Conservation (phyloP, 2,797 vertebrate genomes). For the Cyclura pinguis region DNA sequence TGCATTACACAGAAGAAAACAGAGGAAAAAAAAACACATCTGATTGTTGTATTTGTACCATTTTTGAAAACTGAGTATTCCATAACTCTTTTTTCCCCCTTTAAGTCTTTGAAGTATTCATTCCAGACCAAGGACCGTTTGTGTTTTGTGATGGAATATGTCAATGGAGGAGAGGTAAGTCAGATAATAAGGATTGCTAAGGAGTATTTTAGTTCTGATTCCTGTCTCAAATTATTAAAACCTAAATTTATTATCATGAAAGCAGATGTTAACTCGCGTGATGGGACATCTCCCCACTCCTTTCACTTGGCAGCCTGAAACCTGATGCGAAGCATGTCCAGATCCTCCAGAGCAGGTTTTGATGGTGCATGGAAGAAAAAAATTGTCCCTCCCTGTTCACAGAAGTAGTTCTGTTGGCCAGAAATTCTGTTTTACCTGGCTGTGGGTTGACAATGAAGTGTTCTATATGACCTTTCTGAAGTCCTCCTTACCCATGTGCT, state of each 20-base stretch:
- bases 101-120: conserved; percentile 98
- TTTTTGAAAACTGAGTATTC: conserved; percentile 51
- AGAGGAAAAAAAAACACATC: not conserved
- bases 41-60: not conserved
- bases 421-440: not conserved
- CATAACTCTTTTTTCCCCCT: conserved; percentile 72
- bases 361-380: not conserved
- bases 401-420: not conserved
- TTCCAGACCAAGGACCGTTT: conserved; percentile 99
- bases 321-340: not conserved
- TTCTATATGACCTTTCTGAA: not conserved
- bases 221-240: not conserved
- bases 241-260: not conserved
- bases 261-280: not conserved
- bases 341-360: not conserved
- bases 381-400: not conserved
- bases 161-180: conserved; percentile 97
- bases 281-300: not conserved
- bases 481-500: not conserved
- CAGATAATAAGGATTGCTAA: conserved; percentile 41
- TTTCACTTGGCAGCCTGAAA: not conserved
- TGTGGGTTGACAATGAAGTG: not conserved
- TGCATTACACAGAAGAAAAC: not conserved
- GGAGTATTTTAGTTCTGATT: conserved; percentile 18
- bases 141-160: conserved; percentile 99